phyloP scores from a whole-genome alignment of 2,888 invertebrate genomes.

The Hydriomena furcata region DNA sequence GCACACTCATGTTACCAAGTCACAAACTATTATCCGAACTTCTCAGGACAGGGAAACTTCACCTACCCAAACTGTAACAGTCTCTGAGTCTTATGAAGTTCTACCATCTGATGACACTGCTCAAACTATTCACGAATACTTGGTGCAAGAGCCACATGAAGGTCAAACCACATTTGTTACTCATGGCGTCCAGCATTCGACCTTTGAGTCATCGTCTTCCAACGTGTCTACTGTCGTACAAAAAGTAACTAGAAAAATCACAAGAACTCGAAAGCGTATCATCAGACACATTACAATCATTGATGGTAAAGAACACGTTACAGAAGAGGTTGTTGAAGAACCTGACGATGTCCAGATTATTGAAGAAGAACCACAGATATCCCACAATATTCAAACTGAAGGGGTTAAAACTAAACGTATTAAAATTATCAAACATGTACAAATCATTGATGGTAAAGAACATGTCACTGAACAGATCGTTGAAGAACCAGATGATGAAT shows the following conservation, averaged over 20 bases:
- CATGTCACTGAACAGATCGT: conserved; percentile 90
- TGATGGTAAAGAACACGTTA: conserved; percentile 92
- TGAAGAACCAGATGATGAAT: conserved; percentile 87
- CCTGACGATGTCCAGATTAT: conserved; percentile 90
- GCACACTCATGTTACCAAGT: conserved; percentile 27
- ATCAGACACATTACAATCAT: conserved; percentile 90
- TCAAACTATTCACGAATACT: conserved; percentile 42
- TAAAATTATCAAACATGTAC: conserved; percentile 87
- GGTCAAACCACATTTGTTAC: conserved; percentile 38
- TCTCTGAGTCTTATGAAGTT: conserved; percentile 43
- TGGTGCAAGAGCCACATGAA: conserved; percentile 55
- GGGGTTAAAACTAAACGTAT: conserved; percentile 61
- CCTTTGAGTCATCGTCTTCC: conserved; percentile 49
- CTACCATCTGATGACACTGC: conserved; percentile 35
- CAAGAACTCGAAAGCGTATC: conserved; percentile 88
- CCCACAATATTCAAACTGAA: conserved; percentile 55
- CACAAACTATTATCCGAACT: conserved; percentile 23
- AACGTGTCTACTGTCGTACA: conserved; percentile 87
- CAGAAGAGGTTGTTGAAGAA: conserved; percentile 93
- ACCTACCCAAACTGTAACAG: conserved; percentile 42
- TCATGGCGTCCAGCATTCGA: conserved; percentile 52
- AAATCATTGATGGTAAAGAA: conserved; percentile 91
- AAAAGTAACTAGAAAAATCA: conserved; percentile 89
- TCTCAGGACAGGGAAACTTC: conserved; percentile 43
- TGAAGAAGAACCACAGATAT: conserved; percentile 82